A percentile compares a stretch with the other conserved stretches of the same genome.
phyloP scores from a whole-genome alignment of 2,797 vertebrate genomes.

The Pipistrellus kuhlii region DNA sequence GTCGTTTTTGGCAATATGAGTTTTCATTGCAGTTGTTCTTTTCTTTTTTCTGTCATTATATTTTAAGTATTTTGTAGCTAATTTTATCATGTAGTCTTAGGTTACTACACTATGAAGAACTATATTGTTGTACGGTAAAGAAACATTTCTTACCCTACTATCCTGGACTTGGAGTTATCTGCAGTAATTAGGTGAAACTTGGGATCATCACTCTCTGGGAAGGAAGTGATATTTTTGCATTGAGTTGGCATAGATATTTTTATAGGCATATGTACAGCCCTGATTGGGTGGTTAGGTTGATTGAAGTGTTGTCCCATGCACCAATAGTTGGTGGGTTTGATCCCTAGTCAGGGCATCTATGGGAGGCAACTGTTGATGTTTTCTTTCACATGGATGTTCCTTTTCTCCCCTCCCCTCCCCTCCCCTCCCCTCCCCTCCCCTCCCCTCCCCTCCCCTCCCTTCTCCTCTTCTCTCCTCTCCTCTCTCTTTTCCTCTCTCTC shows the following conservation, averaged over 20 bases:
- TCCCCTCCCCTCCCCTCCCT: too few relatives aligned
- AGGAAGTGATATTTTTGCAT: background rate
- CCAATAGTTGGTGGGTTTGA: background rate
- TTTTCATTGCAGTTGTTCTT: slow-evolving; percentile 21
- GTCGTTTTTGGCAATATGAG: slow-evolving; percentile 38
- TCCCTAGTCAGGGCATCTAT: background rate
- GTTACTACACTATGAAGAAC: slow-evolving; percentile 12
- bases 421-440: too few relatives aligned
- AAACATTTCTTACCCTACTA: background rate
- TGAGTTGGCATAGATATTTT: background rate
- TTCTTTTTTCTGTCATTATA: slow-evolving; percentile 15
- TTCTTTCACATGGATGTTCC: background rate
- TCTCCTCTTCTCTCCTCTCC: too few relatives aligned
- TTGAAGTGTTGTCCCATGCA: background rate
- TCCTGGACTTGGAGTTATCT: background rate
- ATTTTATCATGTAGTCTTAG: slow-evolving; percentile 42
- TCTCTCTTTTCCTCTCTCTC: background rate
- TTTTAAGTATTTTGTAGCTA: slow-evolving; percentile 47
- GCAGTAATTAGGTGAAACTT: background rate
- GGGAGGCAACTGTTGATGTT: background rate
- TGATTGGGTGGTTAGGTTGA: background rate
- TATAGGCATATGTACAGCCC: background rate
- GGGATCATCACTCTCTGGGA: background rate
- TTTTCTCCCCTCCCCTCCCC: too few relatives aligned
- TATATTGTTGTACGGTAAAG: background rate